Percentiles rank a stretch among this genome's conserved stretches.
These are phyloP conservation scores for Heliangelus exortis DNA, from an alignment of 2,797 vertebrate genomes.

Conservation along the genomic window DNA sequence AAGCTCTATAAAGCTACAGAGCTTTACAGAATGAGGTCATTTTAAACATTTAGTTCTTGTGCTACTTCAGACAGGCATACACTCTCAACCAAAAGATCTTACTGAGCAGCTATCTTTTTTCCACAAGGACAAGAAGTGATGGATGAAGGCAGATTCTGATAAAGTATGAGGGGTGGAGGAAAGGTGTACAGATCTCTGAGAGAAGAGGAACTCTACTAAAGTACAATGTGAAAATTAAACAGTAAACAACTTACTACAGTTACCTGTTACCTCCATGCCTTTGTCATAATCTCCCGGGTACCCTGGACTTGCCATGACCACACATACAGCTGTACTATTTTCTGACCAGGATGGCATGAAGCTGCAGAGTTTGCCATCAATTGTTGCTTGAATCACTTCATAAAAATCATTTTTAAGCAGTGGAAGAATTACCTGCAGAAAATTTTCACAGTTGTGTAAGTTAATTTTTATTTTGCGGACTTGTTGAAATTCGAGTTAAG, in stretches of 20 bases:
- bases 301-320: conserved; percentile 88
- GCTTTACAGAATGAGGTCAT: not conserved
- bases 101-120: not conserved
- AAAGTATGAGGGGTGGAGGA: not conserved
- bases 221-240: not conserved
- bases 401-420: conserved; percentile 89
- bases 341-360: conserved; percentile 82
- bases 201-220: not conserved
- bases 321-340: conserved; percentile 83
- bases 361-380: conserved; percentile 81
- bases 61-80: not conserved
- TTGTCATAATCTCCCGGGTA: conserved; percentile 84
- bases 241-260: not conserved
- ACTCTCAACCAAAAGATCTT: not conserved
- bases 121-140: not conserved
- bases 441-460: not conserved
- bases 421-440: conserved; percentile 84
- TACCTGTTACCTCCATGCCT: conserved; percentile 85
- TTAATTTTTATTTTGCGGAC: not conserved
- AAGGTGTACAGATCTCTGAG: not conserved
- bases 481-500: not conserved
- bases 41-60: not conserved
- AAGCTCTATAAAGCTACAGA: not conserved
- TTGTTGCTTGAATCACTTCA: conserved; percentile 82
- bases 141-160: not conserved